Conservation (phyloP, 2,888 invertebrate genomes). For the Orchestes rusci region DNA sequence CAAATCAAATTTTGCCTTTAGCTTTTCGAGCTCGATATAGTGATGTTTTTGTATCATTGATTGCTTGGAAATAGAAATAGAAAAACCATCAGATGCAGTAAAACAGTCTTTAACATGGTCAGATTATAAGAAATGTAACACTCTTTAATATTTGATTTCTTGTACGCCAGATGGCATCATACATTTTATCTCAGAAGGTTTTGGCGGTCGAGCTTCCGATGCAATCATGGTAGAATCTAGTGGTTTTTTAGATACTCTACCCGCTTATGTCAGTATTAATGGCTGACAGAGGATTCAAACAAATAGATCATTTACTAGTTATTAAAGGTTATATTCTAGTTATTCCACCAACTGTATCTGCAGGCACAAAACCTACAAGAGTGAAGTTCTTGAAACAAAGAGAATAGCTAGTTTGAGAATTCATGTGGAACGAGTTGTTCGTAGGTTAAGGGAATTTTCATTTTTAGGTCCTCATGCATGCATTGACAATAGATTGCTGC, state of each 20-base stretch:
- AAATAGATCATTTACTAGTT: constrained; percentile 21
- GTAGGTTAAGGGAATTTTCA: too few relatives aligned
- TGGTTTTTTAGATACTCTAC: constrained; percentile 26
- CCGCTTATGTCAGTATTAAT: constrained; percentile 18
- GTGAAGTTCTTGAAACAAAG: constrained; percentile 27
- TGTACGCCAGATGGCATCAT: too few relatives aligned
- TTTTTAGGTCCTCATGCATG: too few relatives aligned
- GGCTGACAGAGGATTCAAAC: constrained; percentile 30
- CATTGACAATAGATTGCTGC: constrained; percentile 23
- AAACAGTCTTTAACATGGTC: too few relatives aligned
- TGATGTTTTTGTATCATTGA: too few relatives aligned
- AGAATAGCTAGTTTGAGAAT: constrained; percentile 31
- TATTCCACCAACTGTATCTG: constrained; percentile 27
- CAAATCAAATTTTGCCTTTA: too few relatives aligned
- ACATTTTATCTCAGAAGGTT: constrained; percentile 27
- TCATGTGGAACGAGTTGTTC: too few relatives aligned
- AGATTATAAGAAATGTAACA: too few relatives aligned
- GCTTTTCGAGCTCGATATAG: too few relatives aligned
- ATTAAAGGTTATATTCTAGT: constrained; percentile 17
- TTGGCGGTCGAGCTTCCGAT: constrained; percentile 26
- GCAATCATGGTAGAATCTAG: constrained; percentile 24
- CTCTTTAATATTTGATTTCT: too few relatives aligned
- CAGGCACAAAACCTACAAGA: constrained; percentile 20
- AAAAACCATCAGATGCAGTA: too few relatives aligned
- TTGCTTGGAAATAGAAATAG: too few relatives aligned